These are phyloP conservation scores for Hipposideros armiger DNA, from an alignment of 2,113 vertebrate species.

Conservation along the genomic window DNA sequence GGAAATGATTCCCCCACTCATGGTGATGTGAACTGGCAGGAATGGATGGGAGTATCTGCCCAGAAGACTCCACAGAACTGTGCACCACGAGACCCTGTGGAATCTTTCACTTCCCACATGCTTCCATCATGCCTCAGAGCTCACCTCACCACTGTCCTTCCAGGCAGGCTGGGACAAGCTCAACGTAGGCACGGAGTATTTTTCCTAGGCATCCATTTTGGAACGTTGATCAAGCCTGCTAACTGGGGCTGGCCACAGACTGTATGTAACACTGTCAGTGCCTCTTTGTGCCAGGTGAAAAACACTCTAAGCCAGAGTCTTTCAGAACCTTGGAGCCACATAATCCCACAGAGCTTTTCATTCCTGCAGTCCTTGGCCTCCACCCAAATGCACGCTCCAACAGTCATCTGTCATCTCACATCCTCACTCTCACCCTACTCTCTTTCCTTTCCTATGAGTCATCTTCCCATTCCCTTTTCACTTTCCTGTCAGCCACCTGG, in stretches of 20 bases:
- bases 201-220: neutral
- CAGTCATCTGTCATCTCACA: neutral
- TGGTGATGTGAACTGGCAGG: rapidly evolving
- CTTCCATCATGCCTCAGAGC: neutral
- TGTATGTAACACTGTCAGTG: rapidly evolving
- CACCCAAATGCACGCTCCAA: neutral
- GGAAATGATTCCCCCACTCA: neutral
- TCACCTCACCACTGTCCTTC: conserved; percentile 7
- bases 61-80: neutral
- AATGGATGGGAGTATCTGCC: rapidly evolving
- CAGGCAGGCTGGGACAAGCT: neutral
- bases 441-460: conserved; percentile 44
- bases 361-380: conserved; percentile 61
- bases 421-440: neutral
- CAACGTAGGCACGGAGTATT: neutral
- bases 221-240: neutral
- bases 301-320: neutral
- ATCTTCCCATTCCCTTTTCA: neutral
- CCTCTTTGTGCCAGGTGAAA: neutral
- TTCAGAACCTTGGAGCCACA: conserved; percentile 63
- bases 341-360: conserved; percentile 75
- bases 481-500: neutral
- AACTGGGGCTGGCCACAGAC: neutral
- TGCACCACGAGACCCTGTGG: neutral
- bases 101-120: neutral